A percentile compares a stretch with the other conserved stretches of the same genome.
phyloP scores from a whole-genome alignment of 2,797 vertebrate genomes.

The Antennarius maculatus region DNA sequence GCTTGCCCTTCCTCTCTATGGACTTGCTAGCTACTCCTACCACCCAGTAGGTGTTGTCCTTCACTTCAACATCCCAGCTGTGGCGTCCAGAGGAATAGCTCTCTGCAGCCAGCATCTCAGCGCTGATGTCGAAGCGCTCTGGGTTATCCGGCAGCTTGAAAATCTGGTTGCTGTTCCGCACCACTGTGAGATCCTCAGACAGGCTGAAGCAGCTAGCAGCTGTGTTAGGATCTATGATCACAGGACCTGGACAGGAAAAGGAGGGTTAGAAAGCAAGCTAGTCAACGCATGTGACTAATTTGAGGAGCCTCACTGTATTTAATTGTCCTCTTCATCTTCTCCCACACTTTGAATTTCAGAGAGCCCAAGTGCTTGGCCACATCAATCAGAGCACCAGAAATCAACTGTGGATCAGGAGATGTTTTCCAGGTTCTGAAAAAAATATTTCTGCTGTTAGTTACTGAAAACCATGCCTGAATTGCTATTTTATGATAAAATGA shows the following conservation, averaged over 20 bases:
- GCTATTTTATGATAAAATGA: not conserved
- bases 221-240: conserved; percentile 84
- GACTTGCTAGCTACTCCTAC: conserved; percentile 80
- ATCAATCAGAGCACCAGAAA: conserved; percentile 74
- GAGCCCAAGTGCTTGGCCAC: conserved; percentile 83
- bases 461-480: conserved; percentile 1
- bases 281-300: not conserved
- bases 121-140: conserved; percentile 83
- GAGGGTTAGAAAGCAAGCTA: not conserved
- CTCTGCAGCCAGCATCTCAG: conserved; percentile 80
- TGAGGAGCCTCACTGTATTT: conserved; percentile 78
- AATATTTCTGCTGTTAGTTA: conserved; percentile 26
- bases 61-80: conserved; percentile 84
- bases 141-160: conserved; percentile 83
- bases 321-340: conserved; percentile 81
- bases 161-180: conserved; percentile 76
- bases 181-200: conserved; percentile 78
- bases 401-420: conserved; percentile 65
- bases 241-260: conserved; percentile 68
- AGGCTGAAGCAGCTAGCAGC: conserved; percentile 82
- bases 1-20: conserved; percentile 84
- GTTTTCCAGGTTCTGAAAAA: conserved; percentile 78
- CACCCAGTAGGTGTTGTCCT: conserved; percentile 84
- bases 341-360: conserved; percentile 83
- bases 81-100: conserved; percentile 77